Base-by-base conservation (phyloP, 2,888 invertebrate species). In the Agriopis aurantiaria region DNA sequence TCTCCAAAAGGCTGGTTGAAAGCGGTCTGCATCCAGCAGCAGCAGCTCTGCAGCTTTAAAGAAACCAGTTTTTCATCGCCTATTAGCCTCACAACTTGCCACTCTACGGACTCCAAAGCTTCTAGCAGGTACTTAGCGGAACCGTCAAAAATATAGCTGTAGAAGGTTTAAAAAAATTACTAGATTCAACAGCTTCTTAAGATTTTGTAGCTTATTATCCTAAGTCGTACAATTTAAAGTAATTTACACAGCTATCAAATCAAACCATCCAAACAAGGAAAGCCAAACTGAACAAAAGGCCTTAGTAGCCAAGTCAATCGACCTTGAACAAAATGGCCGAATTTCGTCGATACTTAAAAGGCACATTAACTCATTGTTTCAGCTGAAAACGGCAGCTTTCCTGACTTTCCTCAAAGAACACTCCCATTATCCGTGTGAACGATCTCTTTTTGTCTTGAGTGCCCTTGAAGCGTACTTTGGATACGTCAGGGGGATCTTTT, bases 301-400 rank as follows among this genome's bases (percentile, higher is more conserved):
- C 52, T 33, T 43, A 41, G 51, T 45, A 52, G 8, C 41, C 23
- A 46, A 63, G 55, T 55, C 66, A 63, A 67, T 71, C 56, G 66
- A 64, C 70, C 70, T 71, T 71, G 62, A 53, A 43, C 57, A n/a
- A 62, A 66, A 62, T 49, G 66, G 59, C 59, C 63, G 66, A 66
- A 63, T 63, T 66, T 33, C 66, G 63, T 67, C 70, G 70, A 71
- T 71, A 71, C 66, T 71, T 63, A 71, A 67, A 65, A 67, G 63
- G 70, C 40, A 67, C 70, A 71, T 71, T 71, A 71, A 64, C 66
- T 71, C 70, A 71, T 71, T 71, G 70, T 71, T 67, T 71, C 70
- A 55, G 40, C 66, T 41, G 70, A 60, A 71, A 63, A 64, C 51
- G 70, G 66, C 70, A 61, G 69, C 70, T 71, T 71, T 67, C 56